Evolutionary conservation across 2,888 invertebrate genomes (phyloP).

Genomic region (Drosophila affinis): DNA sequence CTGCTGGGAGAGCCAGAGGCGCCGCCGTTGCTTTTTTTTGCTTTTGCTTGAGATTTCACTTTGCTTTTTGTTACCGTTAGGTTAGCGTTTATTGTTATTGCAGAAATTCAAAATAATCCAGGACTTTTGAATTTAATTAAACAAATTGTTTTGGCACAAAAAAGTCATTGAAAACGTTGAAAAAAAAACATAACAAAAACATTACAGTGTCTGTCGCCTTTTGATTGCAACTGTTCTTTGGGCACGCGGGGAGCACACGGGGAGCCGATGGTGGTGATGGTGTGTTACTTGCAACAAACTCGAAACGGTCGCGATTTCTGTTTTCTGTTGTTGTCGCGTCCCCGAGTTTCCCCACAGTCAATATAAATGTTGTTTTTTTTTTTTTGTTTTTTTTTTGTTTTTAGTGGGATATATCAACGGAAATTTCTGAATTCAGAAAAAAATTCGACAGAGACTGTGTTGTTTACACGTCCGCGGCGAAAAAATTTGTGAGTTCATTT

Average conservation of each 20-base stretch:
- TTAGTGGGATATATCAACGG: neutral
- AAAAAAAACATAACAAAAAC: slow-evolving; percentile 52
- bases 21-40: slow-evolving; percentile 22
- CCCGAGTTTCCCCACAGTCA: neutral
- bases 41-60: slow-evolving; percentile 71
- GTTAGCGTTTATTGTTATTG: slow-evolving; percentile 19
- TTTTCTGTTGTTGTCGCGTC: neutral
- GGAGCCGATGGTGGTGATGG: too few species aligned
- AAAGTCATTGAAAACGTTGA: slow-evolving; percentile 20
- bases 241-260: too few species aligned
- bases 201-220: neutral
- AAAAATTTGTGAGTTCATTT: neutral
- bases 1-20: neutral
- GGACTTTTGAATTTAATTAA: slow-evolving; percentile 76
- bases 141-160: neutral
- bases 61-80: slow-evolving; percentile 52
- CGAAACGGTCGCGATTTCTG: neutral
- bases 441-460: neutral
- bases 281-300: neutral
- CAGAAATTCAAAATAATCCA: slow-evolving; percentile 81
- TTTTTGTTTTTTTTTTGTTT: too few species aligned
- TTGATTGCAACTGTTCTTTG: slow-evolving; percentile 20
- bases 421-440: neutral
- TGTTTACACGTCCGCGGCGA: neutral
- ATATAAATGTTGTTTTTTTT: neutral